Base-by-base conservation (phyloP, 2,888 invertebrate species). In the Alloplasta piceator region DNA sequence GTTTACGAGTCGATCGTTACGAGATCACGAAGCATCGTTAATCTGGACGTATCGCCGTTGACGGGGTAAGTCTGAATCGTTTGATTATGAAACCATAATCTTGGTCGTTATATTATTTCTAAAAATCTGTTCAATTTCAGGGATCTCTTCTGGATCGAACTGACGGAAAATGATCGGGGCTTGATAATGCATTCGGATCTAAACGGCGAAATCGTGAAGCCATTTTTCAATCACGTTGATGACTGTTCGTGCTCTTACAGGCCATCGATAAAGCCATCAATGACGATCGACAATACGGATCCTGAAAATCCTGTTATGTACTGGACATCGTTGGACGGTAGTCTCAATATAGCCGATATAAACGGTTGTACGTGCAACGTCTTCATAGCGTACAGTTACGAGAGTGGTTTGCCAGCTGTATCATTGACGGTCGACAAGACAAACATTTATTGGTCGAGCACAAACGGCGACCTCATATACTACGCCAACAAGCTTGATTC, bases 101-200 rank as follows among this genome's bases (percentile, higher is more conserved):
- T 58, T 16, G 7, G 14, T 46, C 56, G 9, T 14, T 41, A 48
- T 52, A 1, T 7, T 1, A 10, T 10, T 56, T 10, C 9, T 48
- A 7, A 26, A 26, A 26, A 26, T 26, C 26, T 63, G 36, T 46
- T 58, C 63, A 50, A 68, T 92, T 92, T 64, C 87, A 95, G 96
- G 80, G 94, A 94, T 3, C 89, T 98, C 3, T 95, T 95, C 86
- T 98, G 97, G 97, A 94, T 97, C 67, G 96, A 97, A 92, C 93
- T 93, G 72, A 93, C 93, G 58, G 93, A 94, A 82, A 93, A 93
- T n/a, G 94, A 94, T 26, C 91, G 94, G 60, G 94, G 95, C 5
- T 93, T 93, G 46, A 91, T 96, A 61, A 95, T 96, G 95, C 94
- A 94, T 66, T 94, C 95, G 0, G 93, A 94, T 84, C 89, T 94